Conservation (phyloP, 2,797 vertebrate genomes). For the Peromyscus nudipes region DNA sequence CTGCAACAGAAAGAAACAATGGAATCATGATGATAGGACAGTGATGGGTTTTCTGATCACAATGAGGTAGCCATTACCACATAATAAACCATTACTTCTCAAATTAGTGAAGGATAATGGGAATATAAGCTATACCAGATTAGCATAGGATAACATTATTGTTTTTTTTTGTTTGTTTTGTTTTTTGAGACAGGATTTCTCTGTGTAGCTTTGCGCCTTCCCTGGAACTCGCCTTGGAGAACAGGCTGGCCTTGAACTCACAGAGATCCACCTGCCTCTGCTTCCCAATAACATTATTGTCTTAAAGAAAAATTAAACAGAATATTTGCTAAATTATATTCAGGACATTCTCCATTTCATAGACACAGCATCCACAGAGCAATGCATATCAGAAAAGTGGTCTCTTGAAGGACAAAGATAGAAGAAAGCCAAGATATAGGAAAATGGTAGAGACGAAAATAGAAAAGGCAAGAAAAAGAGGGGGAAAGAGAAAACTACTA, state of each 20-base stretch:
- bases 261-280: too few relatives aligned
- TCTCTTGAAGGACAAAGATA: background rate
- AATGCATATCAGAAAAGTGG: background rate
- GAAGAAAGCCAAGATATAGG: background rate
- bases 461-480: conserved; percentile 34
- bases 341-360: background rate
- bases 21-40: background rate
- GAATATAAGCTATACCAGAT: fast-evolving
- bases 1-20: conserved; percentile 36
- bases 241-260: too few relatives aligned
- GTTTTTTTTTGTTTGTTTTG: background rate
- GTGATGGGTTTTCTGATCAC: background rate
- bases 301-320: background rate
- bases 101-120: background rate
- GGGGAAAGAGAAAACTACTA: background rate
- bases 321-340: background rate
- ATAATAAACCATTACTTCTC: background rate
- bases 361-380: background rate
- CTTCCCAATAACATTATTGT: background rate
- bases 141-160: background rate
- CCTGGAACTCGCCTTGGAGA: too few relatives aligned
- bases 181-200: too few relatives aligned
- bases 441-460: conserved; percentile 13
- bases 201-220: too few relatives aligned
- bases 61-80: background rate